Conservation (phyloP, 2,797 vertebrate species). For the Pipistrellus kuhlii region DNA sequence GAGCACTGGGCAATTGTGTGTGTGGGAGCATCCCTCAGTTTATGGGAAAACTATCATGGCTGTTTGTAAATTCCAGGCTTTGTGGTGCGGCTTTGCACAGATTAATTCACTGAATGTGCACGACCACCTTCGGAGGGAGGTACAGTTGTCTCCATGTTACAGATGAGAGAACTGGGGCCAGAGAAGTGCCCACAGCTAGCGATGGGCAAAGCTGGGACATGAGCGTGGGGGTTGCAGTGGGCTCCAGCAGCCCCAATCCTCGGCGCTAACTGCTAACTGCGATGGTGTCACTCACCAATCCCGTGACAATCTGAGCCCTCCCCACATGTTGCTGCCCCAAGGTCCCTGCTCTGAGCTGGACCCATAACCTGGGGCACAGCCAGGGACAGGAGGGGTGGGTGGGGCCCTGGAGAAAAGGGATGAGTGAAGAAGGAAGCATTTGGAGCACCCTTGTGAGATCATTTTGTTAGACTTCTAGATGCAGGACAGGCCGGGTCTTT, state of each 20-base stretch:
- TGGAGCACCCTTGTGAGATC: background rate
- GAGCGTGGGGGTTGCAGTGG: background rate
- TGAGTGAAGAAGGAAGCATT: background rate
- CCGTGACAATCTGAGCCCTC: background rate
- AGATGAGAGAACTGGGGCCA: background rate
- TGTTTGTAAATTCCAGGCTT: too few species aligned
- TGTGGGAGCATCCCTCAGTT: background rate
- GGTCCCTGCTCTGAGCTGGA: background rate
- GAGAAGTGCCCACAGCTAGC: too few species aligned
- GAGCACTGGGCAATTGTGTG: background rate
- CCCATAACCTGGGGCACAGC: background rate
- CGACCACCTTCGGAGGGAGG: background rate
- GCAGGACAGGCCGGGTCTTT: background rate
- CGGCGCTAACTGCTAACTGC: background rate
- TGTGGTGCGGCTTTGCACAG: too few species aligned
- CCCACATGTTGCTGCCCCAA: accelerated
- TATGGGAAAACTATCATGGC: background rate
- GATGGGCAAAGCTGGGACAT: too few species aligned
- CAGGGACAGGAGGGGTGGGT: background rate
- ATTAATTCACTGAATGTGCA: too few species aligned
- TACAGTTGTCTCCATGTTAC: background rate
- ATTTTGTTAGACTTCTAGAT: background rate
- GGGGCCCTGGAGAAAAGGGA: background rate
- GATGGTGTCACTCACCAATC: accelerated
- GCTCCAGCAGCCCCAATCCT: too few species aligned